Base-by-base conservation (phyloP, 2,888 invertebrate genomes). In the Phragmatobia fuliginosa region DNA sequence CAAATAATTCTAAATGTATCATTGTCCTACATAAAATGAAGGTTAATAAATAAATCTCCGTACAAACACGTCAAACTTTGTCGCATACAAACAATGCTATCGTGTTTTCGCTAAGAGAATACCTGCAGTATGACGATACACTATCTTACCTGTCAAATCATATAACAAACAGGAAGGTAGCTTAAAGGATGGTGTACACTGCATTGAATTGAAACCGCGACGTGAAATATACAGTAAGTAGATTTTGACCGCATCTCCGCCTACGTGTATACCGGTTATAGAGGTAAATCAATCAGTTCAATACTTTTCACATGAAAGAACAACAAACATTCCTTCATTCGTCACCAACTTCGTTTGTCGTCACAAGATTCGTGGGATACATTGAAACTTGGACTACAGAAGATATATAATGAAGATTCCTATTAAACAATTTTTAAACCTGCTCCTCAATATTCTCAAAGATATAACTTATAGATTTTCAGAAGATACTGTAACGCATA, bases 61-160 rank as follows among this genome's bases (percentile, higher is more conserved):
- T 70, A n/a, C 75, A 81, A 83, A 83, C 79, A 83, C 72, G 78
- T 81, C 82, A 80, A 72, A 76, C 75, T 70, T 73, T 25, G 56
- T 11, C 64, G 59, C 68, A 66, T 66, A 63, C 75, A 82, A 82
- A 82, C 82, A 82, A 78, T 75, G 73, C 52, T 81, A 77, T 80
- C 79, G 45, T 66, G 67, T 68, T 62, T 70, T 65, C 68, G 71
- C 75, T 67, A 77, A 76, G 73, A 76, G 71, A 76, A 75, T 71
- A 75, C 71, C 78, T 73, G 78, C 83, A 81, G 74, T 83, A 80
- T 85, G 85, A 80, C 80, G 78, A 70, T 74, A 78, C 72, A 80
- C 84, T 85, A 83, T 85, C 85, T 75, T 1, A 36, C 31, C 59
- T 73, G 79, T 76, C 81, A 78, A 65, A 70, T 75, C 76, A 71